Percentiles rank a stretch among this genome's conserved stretches.
phyloP scores from a whole-genome alignment of 2,888 invertebrate species.

The Herminia tarsipennalis region DNA sequence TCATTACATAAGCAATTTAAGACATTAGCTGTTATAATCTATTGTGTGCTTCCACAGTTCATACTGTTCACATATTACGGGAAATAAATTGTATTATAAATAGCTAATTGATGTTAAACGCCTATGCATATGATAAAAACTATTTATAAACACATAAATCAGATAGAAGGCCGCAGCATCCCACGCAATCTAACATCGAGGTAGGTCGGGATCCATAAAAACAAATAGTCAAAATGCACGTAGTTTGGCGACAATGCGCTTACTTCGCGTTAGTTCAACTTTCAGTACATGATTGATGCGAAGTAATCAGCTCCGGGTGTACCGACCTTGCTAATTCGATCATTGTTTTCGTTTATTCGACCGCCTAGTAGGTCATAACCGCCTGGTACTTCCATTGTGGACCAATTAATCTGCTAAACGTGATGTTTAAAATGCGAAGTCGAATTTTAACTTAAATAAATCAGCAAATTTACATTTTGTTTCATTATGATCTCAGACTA shows the following conservation, averaged over 20 bases:
- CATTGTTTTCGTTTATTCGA: slow-evolving; percentile 56
- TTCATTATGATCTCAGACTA: slow-evolving; percentile 23
- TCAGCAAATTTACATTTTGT: slow-evolving; percentile 16
- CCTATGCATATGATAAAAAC: slow-evolving; percentile 59
- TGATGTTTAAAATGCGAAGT: slow-evolving; percentile 28
- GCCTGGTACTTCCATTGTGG: slow-evolving; percentile 43
- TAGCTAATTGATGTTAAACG: slow-evolving; percentile 56
- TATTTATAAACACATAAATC: slow-evolving; percentile 77
- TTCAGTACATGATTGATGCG: slow-evolving; percentile 49
- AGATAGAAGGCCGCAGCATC: slow-evolving; percentile 67
- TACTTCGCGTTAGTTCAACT: slow-evolving; percentile 52
- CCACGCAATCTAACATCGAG: slow-evolving; percentile 68
- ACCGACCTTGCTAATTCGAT: slow-evolving; percentile 52
- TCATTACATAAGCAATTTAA: slow-evolving; percentile 49
- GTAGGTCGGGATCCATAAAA: slow-evolving; percentile 78
- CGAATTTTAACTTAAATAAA: slow-evolving; percentile 21
- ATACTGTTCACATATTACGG: slow-evolving; percentile 18
- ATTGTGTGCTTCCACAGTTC: slow-evolving; percentile 11
- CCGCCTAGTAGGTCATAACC: slow-evolving; percentile 51
- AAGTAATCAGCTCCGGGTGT: slow-evolving; percentile 39
- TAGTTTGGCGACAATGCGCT: background rate
- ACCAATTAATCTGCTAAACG: slow-evolving; percentile 36
- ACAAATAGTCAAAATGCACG: slow-evolving; percentile 57
- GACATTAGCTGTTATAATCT: slow-evolving; percentile 22
- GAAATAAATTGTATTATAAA: slow-evolving; percentile 46